phyloP scores from a whole-genome alignment of 30 jellyfish, hydroid and myxozoan genomes.

The Pelagia noctiluca region DNA sequence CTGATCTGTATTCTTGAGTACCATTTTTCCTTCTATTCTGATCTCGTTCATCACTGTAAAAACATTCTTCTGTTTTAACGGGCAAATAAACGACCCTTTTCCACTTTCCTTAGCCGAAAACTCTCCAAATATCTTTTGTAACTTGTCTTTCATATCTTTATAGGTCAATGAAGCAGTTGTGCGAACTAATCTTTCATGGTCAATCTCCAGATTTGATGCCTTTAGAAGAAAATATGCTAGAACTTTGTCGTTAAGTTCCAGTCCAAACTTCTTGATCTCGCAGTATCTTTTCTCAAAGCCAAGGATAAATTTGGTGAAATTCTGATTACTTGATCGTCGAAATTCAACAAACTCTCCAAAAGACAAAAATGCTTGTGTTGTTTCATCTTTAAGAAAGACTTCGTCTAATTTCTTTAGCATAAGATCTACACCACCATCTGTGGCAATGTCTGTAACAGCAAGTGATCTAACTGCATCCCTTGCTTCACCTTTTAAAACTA shows the following conservation, averaged over 20 bases:
- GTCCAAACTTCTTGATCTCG: background rate
- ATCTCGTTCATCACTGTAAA: no score
- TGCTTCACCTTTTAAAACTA: background rate
- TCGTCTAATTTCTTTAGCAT: background rate
- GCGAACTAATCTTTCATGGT: background rate
- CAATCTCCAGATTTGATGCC: background rate
- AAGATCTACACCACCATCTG: constrained; percentile 1
- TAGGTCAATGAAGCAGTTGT: background rate
- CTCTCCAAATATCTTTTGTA: background rate
- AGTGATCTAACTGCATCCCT: constrained; percentile 25
- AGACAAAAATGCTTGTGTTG: background rate
- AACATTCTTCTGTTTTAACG: background rate
- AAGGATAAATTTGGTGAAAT: background rate
- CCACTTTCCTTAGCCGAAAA: background rate
- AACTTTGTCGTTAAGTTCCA: background rate
- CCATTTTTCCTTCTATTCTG: no score
- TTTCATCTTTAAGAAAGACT: background rate
- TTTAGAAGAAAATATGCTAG: background rate
- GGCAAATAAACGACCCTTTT: background rate
- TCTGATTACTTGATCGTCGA: background rate
- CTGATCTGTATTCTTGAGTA: no score
- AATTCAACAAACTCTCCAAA: background rate
- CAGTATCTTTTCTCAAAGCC: background rate
- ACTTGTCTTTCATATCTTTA: background rate
- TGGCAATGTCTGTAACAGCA: background rate